These are phyloP conservation scores for Gnathonemus echidnorhynchus DNA, from an alignment of 2,113 vertebrate genomes.

Conservation along the genomic window DNA sequence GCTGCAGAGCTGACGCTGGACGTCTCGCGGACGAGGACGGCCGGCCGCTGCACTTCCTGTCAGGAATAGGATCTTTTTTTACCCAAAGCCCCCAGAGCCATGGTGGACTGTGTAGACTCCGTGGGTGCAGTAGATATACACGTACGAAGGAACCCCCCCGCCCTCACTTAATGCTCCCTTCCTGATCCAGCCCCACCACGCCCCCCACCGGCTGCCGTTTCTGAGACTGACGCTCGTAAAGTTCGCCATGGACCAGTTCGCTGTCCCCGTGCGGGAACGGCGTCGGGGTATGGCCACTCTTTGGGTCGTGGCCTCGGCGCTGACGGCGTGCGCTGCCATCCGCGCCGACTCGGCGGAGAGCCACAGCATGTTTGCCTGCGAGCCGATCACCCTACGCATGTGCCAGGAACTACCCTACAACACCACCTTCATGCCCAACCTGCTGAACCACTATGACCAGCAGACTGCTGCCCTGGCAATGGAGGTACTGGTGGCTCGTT, in stretches of 20 bases:
- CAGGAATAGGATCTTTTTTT: not conserved
- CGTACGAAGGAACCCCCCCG: conserved; percentile 13
- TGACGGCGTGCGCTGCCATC: conserved; percentile 46
- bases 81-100: not conserved
- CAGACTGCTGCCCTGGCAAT: conserved; percentile 91
- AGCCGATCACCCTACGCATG: conserved; percentile 91
- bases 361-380: conserved; percentile 91
- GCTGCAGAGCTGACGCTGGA: not conserved
- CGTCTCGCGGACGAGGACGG: not conserved
- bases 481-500: conserved; percentile 72
- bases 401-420: conserved; percentile 97
- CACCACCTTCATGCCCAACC: conserved; percentile 96
- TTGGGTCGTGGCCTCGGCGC: conserved; percentile 38
- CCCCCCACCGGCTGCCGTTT: not conserved
- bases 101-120: conserved; percentile 17
- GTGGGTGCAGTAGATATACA: conserved; percentile 20
- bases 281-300: conserved; percentile 15
- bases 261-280: not conserved
- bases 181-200: not conserved
- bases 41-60: not conserved
- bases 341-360: conserved; percentile 54
- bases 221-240: not conserved
- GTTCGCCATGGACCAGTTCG: not conserved
- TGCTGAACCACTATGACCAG: conserved; percentile 97
- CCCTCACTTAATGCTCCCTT: not conserved